Percentiles rank a stretch among this genome's conserved stretches.
Conservation (phyloP, 2,888 invertebrate genomes). For the Myopa tessellatipennis region DNA sequence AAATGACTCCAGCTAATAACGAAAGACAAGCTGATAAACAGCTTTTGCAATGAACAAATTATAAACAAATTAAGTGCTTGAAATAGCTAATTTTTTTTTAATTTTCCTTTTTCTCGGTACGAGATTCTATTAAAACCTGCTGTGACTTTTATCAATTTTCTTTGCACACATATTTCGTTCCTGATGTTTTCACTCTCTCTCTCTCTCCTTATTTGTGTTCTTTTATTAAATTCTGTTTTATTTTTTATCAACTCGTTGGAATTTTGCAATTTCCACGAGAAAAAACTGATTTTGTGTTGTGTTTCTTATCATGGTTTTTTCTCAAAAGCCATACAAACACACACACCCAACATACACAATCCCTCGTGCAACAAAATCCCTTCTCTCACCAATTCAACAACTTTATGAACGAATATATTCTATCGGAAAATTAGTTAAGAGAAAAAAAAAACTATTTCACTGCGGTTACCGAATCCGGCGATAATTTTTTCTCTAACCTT, state of each 20-base stretch:
- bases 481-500: not conserved
- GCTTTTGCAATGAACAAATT: not conserved
- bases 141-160: not conserved
- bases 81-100: not conserved
- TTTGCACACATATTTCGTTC: not conserved
- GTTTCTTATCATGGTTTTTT: not conserved
- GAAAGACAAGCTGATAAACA: not conserved
- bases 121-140: not conserved
- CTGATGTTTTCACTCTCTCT: not conserved
- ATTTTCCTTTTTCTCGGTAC: not conserved
- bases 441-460: not conserved
- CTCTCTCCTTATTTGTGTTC: not conserved
- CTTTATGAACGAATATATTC: not conserved
- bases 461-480: not conserved
- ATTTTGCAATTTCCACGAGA: slow-evolving; percentile 19
- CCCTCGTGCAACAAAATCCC: not conserved
- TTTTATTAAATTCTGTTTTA: not conserved
- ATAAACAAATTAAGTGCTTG: not conserved
- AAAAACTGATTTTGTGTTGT: not conserved
- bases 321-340: not conserved
- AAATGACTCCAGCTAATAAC: not conserved
- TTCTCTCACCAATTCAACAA: not conserved
- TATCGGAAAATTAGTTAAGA: not conserved
- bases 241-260: slow-evolving; percentile 19
- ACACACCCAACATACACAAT: too few species aligned